phyloP scores from a whole-genome alignment of 2,113 vertebrate genomes.

The Ciconia maguari region DNA sequence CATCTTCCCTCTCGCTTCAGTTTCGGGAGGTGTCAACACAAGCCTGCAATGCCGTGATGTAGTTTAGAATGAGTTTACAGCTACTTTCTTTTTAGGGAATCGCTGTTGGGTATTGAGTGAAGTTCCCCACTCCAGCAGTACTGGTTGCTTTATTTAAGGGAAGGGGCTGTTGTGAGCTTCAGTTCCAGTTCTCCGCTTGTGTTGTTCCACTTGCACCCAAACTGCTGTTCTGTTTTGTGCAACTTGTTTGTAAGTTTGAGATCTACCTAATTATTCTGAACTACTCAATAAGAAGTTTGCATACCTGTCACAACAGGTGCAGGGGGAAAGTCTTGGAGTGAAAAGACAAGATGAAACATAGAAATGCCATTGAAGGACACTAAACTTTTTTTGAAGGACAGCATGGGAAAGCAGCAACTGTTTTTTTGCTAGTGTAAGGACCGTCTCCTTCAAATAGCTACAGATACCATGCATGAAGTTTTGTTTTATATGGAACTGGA shows the following conservation, averaged over 20 bases:
- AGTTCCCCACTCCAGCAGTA: not conserved
- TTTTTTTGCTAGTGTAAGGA: not conserved
- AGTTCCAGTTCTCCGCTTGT: not conserved
- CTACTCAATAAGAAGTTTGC: not conserved
- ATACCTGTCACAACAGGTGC: not conserved
- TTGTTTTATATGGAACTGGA: not conserved
- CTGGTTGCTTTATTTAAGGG: not conserved
- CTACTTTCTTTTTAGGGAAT: not conserved
- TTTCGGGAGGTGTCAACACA: not conserved
- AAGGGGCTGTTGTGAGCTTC: not conserved
- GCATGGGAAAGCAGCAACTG: not conserved
- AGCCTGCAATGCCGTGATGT: not conserved
- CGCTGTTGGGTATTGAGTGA: not conserved
- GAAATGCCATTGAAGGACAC: not conserved
- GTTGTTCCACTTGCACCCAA: not conserved
- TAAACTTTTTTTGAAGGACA: not conserved
- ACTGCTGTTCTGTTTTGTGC: not conserved
- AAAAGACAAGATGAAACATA: not conserved
- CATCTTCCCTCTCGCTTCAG: not conserved
- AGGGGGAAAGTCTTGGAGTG: not conserved
- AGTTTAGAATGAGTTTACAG: not conserved
- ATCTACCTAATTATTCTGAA: not conserved
- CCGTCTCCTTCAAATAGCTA: not conserved
- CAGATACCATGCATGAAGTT: not conserved
- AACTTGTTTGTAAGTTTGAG: not conserved